A percentile compares a stretch with the other conserved stretches of the same genome.
Evolutionary conservation across 2,888 invertebrate genomes (phyloP).

Genomic region (Anaspis maculata): DNA sequence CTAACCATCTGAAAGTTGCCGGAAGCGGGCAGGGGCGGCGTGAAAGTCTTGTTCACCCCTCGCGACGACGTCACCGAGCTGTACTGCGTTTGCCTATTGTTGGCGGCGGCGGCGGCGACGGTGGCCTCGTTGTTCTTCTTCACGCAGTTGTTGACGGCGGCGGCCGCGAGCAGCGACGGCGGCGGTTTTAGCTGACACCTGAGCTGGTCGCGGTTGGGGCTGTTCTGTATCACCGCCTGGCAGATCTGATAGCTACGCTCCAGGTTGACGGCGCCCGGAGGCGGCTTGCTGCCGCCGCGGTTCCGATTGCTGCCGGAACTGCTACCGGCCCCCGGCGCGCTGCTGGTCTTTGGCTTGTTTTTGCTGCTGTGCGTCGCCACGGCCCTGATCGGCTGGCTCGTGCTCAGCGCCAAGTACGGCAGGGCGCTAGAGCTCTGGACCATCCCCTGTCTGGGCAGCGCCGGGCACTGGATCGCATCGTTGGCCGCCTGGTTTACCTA

Average conservation of each 20-base stretch:
- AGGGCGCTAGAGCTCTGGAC: slow-evolving; percentile 45
- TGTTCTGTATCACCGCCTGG: slow-evolving; percentile 88
- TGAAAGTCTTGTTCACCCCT: slow-evolving; percentile 36
- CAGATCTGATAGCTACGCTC: slow-evolving; percentile 94
- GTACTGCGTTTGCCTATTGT: slow-evolving; percentile 39
- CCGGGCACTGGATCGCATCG: slow-evolving; percentile 21
- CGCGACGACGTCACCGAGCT: slow-evolving; percentile 38
- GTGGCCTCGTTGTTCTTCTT: slow-evolving; percentile 34
- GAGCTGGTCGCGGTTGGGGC: slow-evolving; percentile 81
- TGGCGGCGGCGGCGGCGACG: too few relatives aligned
- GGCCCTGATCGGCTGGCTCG: slow-evolving; percentile 45
- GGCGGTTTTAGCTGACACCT: slow-evolving; percentile 80
- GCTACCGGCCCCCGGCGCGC: slow-evolving; percentile 6
- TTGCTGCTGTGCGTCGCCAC: slow-evolving; percentile 42
- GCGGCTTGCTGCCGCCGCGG: slow-evolving; percentile 60
- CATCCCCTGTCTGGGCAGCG: slow-evolving; percentile 26
- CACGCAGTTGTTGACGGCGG: slow-evolving; percentile 31
- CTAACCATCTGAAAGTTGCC: slow-evolving; percentile 34
- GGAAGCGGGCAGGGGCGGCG: slow-evolving; percentile 38
- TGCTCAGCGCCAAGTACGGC: slow-evolving; percentile 45
- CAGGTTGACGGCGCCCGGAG: slow-evolving; percentile 84
- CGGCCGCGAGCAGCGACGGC: slow-evolving; percentile 59
- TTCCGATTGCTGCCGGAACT: slow-evolving; percentile 37
- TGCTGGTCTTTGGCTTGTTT: slow-evolving; percentile 34
- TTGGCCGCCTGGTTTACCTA: slow-evolving; percentile 29